Conservation (phyloP, 2,888 invertebrate genomes). For the Polyommatus iphigenia region DNA sequence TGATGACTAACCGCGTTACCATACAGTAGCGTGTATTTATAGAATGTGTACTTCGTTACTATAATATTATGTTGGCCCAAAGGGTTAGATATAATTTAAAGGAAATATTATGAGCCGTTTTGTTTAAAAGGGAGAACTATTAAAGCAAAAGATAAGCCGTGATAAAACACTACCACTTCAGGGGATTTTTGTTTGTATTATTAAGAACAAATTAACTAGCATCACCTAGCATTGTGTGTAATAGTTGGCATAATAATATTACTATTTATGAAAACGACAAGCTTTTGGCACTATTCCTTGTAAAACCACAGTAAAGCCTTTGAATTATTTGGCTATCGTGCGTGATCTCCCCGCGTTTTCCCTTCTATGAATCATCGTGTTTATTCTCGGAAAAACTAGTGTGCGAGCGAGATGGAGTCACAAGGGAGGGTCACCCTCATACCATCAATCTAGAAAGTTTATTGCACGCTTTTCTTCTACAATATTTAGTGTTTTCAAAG, state of each 20-base stretch:
- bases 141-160: too few relatives aligned
- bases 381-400: constrained; percentile 55
- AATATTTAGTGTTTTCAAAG: neutral
- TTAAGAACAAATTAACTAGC: too few relatives aligned
- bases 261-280: too few relatives aligned
- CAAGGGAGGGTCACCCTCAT: constrained; percentile 30
- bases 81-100: neutral
- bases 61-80: neutral
- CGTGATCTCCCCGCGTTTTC: constrained; percentile 35
- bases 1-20: neutral
- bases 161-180: too few relatives aligned
- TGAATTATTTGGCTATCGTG: constrained; percentile 32
- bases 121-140: too few relatives aligned
- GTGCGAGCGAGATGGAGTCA: constrained; percentile 31
- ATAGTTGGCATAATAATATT: too few relatives aligned
- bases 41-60: neutral
- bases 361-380: constrained; percentile 60
- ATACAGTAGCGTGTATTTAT: neutral
- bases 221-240: too few relatives aligned
- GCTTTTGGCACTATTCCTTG: neutral
- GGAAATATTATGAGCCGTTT: too few relatives aligned
- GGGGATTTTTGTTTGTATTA: too few relatives aligned
- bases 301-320: constrained; percentile 5
- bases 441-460: constrained; percentile 35
- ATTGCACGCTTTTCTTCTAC: too few relatives aligned